Conservation (phyloP, 2,797 vertebrate species). For the Rachycentron canadum region DNA sequence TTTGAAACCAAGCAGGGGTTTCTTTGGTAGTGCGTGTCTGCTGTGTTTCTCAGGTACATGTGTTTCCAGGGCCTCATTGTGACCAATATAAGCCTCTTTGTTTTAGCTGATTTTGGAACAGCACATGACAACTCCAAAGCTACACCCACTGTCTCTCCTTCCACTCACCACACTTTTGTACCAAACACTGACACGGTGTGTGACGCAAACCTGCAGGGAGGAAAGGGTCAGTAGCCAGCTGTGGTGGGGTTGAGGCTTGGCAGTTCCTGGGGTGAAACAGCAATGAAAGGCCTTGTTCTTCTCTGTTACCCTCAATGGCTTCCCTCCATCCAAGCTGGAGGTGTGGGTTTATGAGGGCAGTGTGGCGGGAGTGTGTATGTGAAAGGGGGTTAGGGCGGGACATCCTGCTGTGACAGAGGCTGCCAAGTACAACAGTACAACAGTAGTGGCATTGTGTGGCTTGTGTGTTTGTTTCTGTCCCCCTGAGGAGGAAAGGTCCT, state of each 20-base stretch:
- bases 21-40: slow-evolving; percentile 29
- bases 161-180: slow-evolving; percentile 51
- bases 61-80: slow-evolving; percentile 63
- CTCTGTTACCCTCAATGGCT: slow-evolving; percentile 63
- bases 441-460: slow-evolving; percentile 80
- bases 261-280: slow-evolving; percentile 68
- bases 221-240: slow-evolving; percentile 73
- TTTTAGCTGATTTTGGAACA: slow-evolving; percentile 66
- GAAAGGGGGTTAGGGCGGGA: slow-evolving; percentile 1
- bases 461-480: slow-evolving; percentile 71
- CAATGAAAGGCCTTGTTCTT: slow-evolving; percentile 82
- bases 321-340: slow-evolving; percentile 58
- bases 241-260: slow-evolving; percentile 71
- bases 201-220: slow-evolving; percentile 70
- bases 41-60: slow-evolving; percentile 53
- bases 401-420: slow-evolving; percentile 66
- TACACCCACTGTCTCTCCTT: slow-evolving; percentile 54
- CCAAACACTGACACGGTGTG: slow-evolving; percentile 67
- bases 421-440: slow-evolving; percentile 84
- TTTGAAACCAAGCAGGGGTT: slow-evolving; percentile 55
- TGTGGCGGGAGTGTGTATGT: slow-evolving; percentile 35
- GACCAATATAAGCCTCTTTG: slow-evolving; percentile 46
- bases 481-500: slow-evolving; percentile 62
- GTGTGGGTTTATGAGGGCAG: slow-evolving; percentile 59
- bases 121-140: slow-evolving; percentile 59